Evolutionary conservation across 2,888 invertebrate species (phyloP), one percentile per base, ranked within the genome.

Genomic region (Adelognathus sp.): DNA sequence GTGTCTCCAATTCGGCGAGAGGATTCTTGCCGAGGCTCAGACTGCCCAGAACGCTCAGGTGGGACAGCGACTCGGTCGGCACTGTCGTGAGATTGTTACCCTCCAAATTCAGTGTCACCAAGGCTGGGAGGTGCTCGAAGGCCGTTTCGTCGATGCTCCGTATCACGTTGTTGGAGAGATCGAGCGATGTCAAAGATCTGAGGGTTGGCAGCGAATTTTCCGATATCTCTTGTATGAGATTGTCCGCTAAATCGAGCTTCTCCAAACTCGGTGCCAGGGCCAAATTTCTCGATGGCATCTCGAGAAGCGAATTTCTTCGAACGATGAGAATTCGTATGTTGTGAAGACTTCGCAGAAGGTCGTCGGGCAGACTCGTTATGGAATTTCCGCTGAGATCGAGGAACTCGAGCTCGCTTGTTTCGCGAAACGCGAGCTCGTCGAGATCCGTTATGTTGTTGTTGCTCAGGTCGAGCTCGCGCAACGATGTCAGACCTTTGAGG

Each of bases 11-110:
- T 85, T 94, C 93, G 84, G 93, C 93, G 86, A 97, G 94, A 85
- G 95, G 95, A 92, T 97, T 97, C 82, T 95, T 95, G 89, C 96
- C 96, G 86, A 97, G 92, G 87, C 95, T 94, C 84, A 97, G 93
- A 89, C 94, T 95, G 78, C 95, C 94, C 84, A 97, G 93, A 90
- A 96, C 95, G 79, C 95, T 94, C 89, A 97, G 92, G 92, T 96
- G 95, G 33, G 96, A 94, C 79, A 97, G 92, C 77, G 96, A 95
- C 76, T 94, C 93, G 58, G 96, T 96, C 82, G 97, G 97, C 83
- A 98, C 92, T 54, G 93, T 92, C 84, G 96, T 95, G 89, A 98
- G 93, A 90, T 96, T 96, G 91, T 98, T 98, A 89, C 96, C 95
- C 81, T 96, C 95, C 81, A 97, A 92, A 91, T 96, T 95, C 86